Evolutionary conservation across 1,140 invertebrate species (phyloP).

Genomic region (Eriocheir sinensis): DNA sequence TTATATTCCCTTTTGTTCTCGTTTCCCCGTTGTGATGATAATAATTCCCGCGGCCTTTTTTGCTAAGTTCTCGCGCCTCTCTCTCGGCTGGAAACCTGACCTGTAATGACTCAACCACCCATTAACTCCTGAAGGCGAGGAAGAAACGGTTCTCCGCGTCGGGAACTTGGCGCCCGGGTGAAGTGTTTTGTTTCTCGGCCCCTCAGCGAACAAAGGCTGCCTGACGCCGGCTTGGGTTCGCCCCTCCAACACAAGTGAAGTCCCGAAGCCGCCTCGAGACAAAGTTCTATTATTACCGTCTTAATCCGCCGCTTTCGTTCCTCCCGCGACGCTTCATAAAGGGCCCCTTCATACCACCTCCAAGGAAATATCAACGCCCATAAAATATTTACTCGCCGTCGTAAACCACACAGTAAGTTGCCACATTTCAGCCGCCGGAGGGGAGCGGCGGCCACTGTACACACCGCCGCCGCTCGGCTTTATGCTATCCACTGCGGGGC

Average conservation of each 20-base stretch:
- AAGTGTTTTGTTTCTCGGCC: background rate
- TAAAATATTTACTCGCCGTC: background rate
- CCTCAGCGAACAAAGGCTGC: background rate
- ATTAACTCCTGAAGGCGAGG: no score
- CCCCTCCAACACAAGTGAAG: background rate
- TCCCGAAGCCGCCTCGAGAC: background rate
- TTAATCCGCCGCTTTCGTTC: background rate
- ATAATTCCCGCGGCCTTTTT: background rate
- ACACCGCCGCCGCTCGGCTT: background rate
- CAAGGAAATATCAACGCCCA: background rate
- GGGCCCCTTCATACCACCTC: background rate
- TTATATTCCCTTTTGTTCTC: background rate
- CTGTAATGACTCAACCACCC: background rate
- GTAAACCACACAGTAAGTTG: background rate
- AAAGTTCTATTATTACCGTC: background rate
- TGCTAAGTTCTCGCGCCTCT: background rate
- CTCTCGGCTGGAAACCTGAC: background rate
- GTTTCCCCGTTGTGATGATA: background rate
- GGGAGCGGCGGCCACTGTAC: background rate
- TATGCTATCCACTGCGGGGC: background rate
- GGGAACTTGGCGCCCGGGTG: background rate
- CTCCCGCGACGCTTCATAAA: background rate
- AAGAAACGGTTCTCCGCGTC: background rate
- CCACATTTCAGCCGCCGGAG: background rate
- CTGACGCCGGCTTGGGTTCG: background rate